Evolutionary conservation across 2,888 invertebrate genomes (phyloP).

Genomic region (Liposcelis brunnea): DNA sequence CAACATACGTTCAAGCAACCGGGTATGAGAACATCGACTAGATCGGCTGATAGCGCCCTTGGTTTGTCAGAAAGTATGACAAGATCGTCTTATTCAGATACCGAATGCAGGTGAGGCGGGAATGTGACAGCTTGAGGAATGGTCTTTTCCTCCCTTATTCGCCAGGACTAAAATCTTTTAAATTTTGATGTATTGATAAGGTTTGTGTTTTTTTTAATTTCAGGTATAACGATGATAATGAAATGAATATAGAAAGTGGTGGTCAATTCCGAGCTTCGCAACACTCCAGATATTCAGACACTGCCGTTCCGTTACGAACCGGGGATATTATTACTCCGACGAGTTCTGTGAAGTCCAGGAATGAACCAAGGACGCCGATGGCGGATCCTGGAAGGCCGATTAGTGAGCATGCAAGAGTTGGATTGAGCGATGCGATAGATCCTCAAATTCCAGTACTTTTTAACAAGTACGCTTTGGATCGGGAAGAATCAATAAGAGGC

Average conservation of each 20-base stretch:
- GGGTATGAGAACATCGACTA: conserved; percentile 35
- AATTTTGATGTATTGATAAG: too few species aligned
- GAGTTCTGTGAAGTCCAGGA: conserved; percentile 2
- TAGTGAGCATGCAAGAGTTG: conserved; percentile 20
- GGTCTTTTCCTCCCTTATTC: not conserved
- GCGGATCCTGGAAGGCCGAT: conserved; percentile 24
- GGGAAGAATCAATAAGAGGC: conserved; percentile 18
- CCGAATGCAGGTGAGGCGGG: conserved; percentile 43
- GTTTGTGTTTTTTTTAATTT: too few species aligned
- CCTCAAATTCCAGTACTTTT: conserved; percentile 43
- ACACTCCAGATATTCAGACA: conserved; percentile 24
- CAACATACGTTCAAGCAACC: conserved; percentile 33
- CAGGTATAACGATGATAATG: conserved; percentile 25
- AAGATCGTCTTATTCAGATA: conserved; percentile 53
- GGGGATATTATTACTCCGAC: conserved; percentile 1
- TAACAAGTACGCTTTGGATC: conserved; percentile 50
- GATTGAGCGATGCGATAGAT: conserved; percentile 20
- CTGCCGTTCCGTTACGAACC: conserved; percentile 10
- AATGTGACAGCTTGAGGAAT: not conserved
- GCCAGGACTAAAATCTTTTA: not conserved
- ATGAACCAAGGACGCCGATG: conserved; percentile 6
- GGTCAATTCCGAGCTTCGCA: conserved; percentile 23
- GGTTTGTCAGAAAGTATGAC: conserved; percentile 33
- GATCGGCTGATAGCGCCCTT: conserved; percentile 44
- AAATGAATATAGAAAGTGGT: conserved; percentile 16